Evolutionary conservation across 2,797 vertebrate species (phyloP).

Genomic region (Dromococcyx pavoninus): DNA sequence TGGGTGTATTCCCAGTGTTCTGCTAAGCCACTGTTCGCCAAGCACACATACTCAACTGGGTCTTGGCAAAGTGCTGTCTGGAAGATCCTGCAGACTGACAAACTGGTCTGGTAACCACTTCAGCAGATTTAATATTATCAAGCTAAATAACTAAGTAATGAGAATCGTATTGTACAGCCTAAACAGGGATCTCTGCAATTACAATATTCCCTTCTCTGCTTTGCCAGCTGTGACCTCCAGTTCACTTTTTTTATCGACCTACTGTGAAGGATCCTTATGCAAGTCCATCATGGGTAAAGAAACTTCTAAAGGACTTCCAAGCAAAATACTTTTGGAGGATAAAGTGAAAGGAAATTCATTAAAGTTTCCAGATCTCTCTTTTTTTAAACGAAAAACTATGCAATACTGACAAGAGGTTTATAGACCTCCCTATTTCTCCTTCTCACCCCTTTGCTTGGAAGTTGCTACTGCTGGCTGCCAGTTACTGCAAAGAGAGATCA

Average conservation of each 20-base stretch:
- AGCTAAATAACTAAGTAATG: background rate
- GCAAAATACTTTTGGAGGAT: background rate
- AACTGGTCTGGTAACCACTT: background rate
- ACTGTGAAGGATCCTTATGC: background rate
- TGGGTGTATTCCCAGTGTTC: fast-evolving
- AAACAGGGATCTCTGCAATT: background rate
- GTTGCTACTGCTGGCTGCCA: background rate
- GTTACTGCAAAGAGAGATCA: background rate
- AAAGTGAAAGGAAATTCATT: background rate
- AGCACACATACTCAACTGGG: fast-evolving
- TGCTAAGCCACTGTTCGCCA: background rate
- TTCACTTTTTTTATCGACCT: background rate
- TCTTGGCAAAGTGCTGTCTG: background rate
- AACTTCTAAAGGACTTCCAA: background rate
- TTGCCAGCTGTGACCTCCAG: background rate
- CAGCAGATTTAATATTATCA: background rate
- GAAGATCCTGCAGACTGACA: background rate
- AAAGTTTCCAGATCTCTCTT: background rate
- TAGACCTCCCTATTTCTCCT: background rate
- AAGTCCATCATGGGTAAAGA: background rate
- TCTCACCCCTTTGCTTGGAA: background rate
- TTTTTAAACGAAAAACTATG: background rate
- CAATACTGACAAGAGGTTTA: background rate
- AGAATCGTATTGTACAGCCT: background rate
- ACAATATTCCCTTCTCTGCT: background rate